phyloP scores from a whole-genome alignment of 1,140 invertebrate species.

The Trachelipus rathkii region DNA sequence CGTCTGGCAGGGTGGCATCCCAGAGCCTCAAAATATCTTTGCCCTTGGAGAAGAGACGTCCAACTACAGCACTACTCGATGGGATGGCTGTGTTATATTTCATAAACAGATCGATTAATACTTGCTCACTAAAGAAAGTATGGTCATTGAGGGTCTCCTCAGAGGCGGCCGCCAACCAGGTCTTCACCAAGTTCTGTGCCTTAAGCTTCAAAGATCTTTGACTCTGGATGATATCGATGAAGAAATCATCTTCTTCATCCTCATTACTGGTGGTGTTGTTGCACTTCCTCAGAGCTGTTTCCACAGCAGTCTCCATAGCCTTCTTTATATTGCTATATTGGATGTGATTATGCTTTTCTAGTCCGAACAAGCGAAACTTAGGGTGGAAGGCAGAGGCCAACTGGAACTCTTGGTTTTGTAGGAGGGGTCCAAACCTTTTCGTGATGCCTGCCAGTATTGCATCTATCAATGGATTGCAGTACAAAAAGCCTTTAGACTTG shows the following conservation, averaged over 20 bases:
- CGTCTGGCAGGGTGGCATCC: too few species aligned
- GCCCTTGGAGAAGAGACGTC: too few species aligned
- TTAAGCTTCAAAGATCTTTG: constrained; percentile 7
- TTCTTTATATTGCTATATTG: background rate
- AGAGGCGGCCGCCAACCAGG: constrained; percentile 16
- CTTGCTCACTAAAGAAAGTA: constrained; percentile 4
- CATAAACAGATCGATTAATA: constrained; percentile 16
- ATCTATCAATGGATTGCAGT: constrained; percentile 16
- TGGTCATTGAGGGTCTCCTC: background rate
- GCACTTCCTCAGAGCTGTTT: background rate
- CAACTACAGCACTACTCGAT: too few species aligned
- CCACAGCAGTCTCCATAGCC: background rate
- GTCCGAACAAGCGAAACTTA: constrained; percentile 14
- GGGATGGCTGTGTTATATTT: constrained; percentile 12
- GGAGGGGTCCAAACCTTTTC: constrained; percentile 17
- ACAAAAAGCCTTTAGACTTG: background rate
- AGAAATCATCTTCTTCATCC: constrained; percentile 13
- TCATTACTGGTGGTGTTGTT: constrained; percentile 13
- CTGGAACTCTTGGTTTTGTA: constrained; percentile 21
- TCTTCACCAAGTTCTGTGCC: constrained; percentile 19
- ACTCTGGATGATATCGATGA: constrained; percentile 16
- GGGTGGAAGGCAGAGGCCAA: constrained; percentile 26
- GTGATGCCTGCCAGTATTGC: constrained; percentile 18
- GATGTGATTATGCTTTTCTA: constrained; percentile 6
- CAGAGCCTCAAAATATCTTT: too few species aligned